Evolutionary conservation across 2,797 vertebrate species (phyloP).

Genomic region (Sebastes vulpes): DNA sequence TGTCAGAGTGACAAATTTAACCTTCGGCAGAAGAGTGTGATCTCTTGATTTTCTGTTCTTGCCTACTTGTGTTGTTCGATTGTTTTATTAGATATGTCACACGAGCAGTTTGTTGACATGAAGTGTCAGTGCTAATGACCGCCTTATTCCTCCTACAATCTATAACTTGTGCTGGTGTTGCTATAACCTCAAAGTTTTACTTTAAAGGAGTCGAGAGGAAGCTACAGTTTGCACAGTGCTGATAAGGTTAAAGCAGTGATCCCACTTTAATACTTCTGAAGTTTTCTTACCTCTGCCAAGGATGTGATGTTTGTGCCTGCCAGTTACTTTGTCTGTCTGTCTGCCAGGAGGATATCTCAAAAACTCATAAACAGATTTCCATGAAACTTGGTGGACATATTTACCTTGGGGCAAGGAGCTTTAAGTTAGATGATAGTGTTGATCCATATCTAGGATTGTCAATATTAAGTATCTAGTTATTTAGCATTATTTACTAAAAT

Average conservation of each 20-base stretch:
- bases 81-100: constrained; percentile 18
- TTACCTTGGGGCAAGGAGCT: constrained; percentile 25
- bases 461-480: constrained; percentile 7
- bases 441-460: constrained; percentile 17
- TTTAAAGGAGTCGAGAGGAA: constrained; percentile 25
- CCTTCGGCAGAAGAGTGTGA: constrained; percentile 22
- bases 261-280: constrained; percentile 58
- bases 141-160: neutral
- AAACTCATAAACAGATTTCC: constrained; percentile 40
- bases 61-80: neutral
- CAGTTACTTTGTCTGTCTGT: constrained; percentile 57
- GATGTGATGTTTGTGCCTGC: constrained; percentile 61
- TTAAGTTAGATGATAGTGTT: constrained; percentile 17
- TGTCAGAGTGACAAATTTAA: constrained; percentile 51
- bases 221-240: constrained; percentile 54
- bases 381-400: constrained; percentile 43
- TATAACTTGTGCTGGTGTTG: constrained; percentile 1
- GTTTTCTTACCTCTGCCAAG: constrained; percentile 62
- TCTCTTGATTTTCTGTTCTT: constrained; percentile 9
- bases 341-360: constrained; percentile 60
- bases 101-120: neutral
- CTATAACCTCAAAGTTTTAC: constrained; percentile 12
- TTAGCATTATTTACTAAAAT: constrained; percentile 4
- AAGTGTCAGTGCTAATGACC: constrained; percentile 17
- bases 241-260: constrained; percentile 66